Conservation (phyloP, 2,797 vertebrate species). For the Florisuga fusca region DNA sequence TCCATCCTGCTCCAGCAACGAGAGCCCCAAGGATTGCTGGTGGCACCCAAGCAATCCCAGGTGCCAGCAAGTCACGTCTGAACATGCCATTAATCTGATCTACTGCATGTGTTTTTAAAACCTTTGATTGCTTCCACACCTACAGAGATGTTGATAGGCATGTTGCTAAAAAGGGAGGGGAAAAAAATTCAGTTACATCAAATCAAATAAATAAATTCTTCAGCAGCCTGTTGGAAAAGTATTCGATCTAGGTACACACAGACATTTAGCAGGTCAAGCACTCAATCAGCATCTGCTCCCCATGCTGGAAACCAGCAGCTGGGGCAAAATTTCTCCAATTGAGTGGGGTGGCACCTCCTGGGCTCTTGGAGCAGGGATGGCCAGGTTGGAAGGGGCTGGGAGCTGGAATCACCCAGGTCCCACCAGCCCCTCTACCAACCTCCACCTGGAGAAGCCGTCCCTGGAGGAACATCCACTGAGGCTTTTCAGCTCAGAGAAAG, state of each 20-base stretch:
- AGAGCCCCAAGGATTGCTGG: neutral
- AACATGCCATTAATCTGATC: neutral
- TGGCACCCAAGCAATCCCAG: neutral
- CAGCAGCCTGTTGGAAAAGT: neutral
- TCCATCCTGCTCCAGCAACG: neutral
- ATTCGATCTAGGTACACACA: neutral
- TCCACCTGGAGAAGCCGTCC: neutral
- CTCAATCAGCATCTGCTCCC: neutral
- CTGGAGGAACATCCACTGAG: neutral
- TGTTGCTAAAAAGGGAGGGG: neutral
- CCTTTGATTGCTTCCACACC: neutral
- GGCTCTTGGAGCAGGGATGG: neutral
- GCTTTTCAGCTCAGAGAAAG: neutral
- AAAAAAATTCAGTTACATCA: neutral
- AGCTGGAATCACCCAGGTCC: neutral
- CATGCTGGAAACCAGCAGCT: neutral
- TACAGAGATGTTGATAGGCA: neutral
- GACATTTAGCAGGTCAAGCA: neutral
- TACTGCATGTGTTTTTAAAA: neutral
- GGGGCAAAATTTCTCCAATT: accelerated
- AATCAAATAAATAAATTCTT: conserved; percentile 1
- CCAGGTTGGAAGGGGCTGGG: neutral
- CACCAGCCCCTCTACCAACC: neutral
- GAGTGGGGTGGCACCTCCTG: accelerated
- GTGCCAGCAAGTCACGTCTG: neutral